These are phyloP conservation scores for Apeltes quadracus DNA, from an alignment of 2,113 vertebrate species.

Conservation along the genomic window DNA sequence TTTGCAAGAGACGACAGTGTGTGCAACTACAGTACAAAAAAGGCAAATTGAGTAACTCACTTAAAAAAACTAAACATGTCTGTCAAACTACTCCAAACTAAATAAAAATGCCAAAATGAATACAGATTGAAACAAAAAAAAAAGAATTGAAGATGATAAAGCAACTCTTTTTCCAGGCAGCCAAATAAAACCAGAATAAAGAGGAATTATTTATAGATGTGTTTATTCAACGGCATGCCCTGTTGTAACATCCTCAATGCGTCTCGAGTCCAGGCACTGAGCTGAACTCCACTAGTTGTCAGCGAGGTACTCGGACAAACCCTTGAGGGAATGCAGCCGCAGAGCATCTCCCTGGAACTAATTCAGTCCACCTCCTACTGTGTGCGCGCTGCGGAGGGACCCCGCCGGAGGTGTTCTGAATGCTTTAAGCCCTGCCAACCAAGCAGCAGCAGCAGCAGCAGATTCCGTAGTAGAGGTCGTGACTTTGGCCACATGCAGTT, in stretches of 20 bases:
- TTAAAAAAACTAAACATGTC: not conserved
- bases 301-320: slow-evolving; percentile 27
- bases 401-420: slow-evolving; percentile 21
- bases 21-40: too few species aligned
- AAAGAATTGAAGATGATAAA: not conserved
- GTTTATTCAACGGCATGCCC: slow-evolving; percentile 27
- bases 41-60: not conserved
- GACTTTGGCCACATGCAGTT: not conserved
- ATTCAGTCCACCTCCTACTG: slow-evolving; percentile 34
- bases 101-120: not conserved
- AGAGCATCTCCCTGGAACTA: slow-evolving; percentile 29
- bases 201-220: slow-evolving; percentile 9
- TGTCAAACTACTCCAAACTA: not conserved
- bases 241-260: slow-evolving; percentile 38
- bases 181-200: slow-evolving; percentile 1
- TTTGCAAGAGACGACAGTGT: too few species aligned
- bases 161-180: not conserved
- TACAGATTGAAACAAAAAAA: not conserved
- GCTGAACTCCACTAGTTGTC: slow-evolving; percentile 36
- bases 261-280: slow-evolving; percentile 1
- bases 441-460: slow-evolving; percentile 27
- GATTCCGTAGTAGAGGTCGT: slow-evolving; percentile 1
- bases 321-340: slow-evolving; percentile 23
- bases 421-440: slow-evolving; percentile 26
- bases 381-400: slow-evolving; percentile 23